Base-by-base conservation (phyloP, 1,140 invertebrate genomes). In the Solenopsis fugax region DNA sequence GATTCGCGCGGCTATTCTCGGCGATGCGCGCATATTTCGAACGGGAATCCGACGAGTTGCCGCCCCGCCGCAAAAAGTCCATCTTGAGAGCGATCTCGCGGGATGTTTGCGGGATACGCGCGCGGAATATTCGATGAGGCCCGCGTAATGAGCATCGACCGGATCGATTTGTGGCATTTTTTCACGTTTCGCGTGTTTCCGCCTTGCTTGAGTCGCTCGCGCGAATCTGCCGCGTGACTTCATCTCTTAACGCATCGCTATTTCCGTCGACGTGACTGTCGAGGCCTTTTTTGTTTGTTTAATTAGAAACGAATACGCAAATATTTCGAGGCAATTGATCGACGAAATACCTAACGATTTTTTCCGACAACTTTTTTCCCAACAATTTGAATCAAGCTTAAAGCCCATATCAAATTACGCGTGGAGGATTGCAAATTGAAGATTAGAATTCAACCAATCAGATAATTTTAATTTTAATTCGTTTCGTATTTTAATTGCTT, bases 21-120 rank as follows among this genome's bases (percentile, higher is more conserved):
- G 73, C 82, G 82, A 78, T 78, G 82, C 75, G 72, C 73, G 82
- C 82, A 78, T 21, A 90, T 72, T 73, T 89, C 41, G 41, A 50
- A 78, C 82, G 73, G 76, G 2, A 82, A 82, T 45, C 7, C n/a
- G 45, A 13, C 52, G 21, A 29, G n/a, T 37, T 45, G 34, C 21
- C 41, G 16, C n/a, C 21, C 1, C 56, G 58, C 29, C 29, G 58
- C 58, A 34, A 52, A 56, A 67, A 69, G 54, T 41, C 45, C n/a
- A 2, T 18, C 29, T 34, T 29, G 34, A 37, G 62, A 41, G 37
- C n/a, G 34, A 81, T 67, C 16, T 37, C 50, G 29, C 45, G n/a
- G 21, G 21, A 60, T 24, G 16, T 41, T 10, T 21, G 21, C n/a
- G 37, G n/a, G 67, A 67, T 54, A 41, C 52, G 34, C 34, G 34